Percentiles rank a stretch among this genome's conserved stretches.
Conservation (phyloP, 2,888 invertebrate species). For the Macroteleia sp. region DNA sequence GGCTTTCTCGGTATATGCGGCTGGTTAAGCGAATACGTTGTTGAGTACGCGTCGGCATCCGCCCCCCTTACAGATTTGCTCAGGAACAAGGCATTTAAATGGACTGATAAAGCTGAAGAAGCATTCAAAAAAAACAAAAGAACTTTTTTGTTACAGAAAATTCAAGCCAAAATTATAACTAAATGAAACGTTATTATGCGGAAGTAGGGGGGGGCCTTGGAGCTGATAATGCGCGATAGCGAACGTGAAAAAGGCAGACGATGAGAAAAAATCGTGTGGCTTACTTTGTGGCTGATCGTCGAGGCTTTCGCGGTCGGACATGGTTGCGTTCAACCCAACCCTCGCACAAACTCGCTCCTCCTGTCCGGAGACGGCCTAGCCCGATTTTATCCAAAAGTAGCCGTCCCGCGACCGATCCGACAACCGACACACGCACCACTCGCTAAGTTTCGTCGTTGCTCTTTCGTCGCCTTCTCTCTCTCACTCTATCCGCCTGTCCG, state of each 20-base stretch:
- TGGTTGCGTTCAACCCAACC: slow-evolving; percentile 71
- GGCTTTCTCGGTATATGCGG: no score
- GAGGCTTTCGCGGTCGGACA: slow-evolving; percentile 83
- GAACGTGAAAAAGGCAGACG: slow-evolving; percentile 14
- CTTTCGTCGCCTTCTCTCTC: slow-evolving; percentile 47
- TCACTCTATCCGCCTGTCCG: slow-evolving; percentile 40
- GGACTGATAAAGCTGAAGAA: no score
- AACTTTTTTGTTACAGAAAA: no score
- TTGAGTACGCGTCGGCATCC: no score
- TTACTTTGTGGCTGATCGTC: slow-evolving; percentile 83
- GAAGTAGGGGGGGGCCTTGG: no score
- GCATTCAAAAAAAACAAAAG: no score
- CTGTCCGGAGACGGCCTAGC: slow-evolving; percentile 68
- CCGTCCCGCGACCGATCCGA: slow-evolving; percentile 68
- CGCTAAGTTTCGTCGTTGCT: slow-evolving; percentile 71
- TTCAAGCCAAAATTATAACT: no score
- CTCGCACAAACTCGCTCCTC: slow-evolving; percentile 69
- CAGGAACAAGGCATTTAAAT: no score
- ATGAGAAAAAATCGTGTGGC: slow-evolving; percentile 54
- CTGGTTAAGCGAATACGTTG: no score
- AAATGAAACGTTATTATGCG: no score
- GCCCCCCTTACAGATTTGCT: no score
- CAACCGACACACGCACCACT: slow-evolving; percentile 73
- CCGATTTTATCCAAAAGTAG: slow-evolving; percentile 65
- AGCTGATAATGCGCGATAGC: no score